Evolutionary conservation across 2,113 vertebrate species (phyloP).

Genomic region (Emydocephalus ijimae): DNA sequence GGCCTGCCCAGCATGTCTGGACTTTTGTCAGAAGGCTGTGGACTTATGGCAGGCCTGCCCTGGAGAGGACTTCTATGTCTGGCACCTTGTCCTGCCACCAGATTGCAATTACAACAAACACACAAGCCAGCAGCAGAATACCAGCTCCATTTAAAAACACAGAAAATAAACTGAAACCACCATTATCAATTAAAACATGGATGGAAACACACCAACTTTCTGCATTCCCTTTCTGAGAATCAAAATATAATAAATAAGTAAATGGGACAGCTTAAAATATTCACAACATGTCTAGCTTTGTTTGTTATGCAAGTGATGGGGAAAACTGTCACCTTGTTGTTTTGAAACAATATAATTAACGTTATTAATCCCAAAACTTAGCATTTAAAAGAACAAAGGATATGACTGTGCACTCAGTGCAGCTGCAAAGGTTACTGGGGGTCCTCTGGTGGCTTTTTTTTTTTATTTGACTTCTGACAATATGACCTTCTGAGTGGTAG

Average conservation of each 20-base stretch:
- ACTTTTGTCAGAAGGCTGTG: too few relatives aligned
- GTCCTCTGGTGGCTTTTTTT: neutral
- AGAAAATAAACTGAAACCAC: neutral
- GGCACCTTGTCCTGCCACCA: too few relatives aligned
- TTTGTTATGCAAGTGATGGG: neutral
- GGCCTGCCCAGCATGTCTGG: too few relatives aligned
- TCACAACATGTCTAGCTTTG: neutral
- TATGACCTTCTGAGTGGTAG: neutral
- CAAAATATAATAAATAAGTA: neutral
- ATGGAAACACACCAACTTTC: neutral
- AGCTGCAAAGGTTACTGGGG: slow-evolving; percentile 1
- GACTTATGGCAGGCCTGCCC: too few relatives aligned
- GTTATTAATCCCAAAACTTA: slow-evolving; percentile 1
- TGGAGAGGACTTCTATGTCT: too few relatives aligned
- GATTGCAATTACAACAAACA: neutral
- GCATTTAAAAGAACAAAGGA: neutral
- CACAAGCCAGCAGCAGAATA: neutral
- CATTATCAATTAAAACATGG: neutral
- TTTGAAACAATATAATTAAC: slow-evolving; percentile 18
- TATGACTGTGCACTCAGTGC: neutral
- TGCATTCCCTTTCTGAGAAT: neutral
- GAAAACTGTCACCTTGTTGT: neutral
- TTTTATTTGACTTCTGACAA: neutral
- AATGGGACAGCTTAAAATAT: neutral
- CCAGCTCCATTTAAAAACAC: neutral